Evolutionary conservation across 2,888 invertebrate species (phyloP).

Genomic region (Hirudinaria manillensis): DNA sequence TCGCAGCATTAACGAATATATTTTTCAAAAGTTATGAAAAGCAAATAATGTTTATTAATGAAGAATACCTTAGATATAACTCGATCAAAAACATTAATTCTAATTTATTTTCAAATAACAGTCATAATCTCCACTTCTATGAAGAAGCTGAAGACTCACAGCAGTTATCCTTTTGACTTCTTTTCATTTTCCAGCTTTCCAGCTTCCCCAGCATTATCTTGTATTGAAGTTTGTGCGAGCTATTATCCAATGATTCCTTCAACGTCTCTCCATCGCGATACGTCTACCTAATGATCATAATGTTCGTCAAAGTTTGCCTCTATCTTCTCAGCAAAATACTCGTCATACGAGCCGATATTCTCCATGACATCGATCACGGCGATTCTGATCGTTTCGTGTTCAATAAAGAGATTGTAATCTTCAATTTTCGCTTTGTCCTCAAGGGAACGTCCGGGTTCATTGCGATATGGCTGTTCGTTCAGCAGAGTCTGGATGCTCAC

Average conservation of each 20-base stretch:
- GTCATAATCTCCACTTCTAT: too few relatives aligned
- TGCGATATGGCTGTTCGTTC: constrained; percentile 63
- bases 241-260: constrained; percentile 49
- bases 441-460: constrained; percentile 63
- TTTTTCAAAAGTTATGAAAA: too few relatives aligned
- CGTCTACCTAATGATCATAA: constrained; percentile 57
- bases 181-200: background rate
- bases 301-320: constrained; percentile 59
- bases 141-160: too few relatives aligned
- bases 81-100: too few relatives aligned
- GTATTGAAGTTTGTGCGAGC: background rate
- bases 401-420: constrained; percentile 59
- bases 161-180: too few relatives aligned
- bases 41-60: too few relatives aligned
- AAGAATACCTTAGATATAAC: too few relatives aligned
- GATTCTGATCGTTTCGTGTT: constrained; percentile 60
- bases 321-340: constrained; percentile 56
- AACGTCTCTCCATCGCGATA: constrained; percentile 55
- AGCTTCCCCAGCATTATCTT: background rate
- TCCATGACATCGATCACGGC: constrained; percentile 61
- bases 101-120: too few relatives aligned
- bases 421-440: constrained; percentile 46
- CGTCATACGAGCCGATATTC: constrained; percentile 29
- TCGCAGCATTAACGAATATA: too few relatives aligned
- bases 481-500: constrained; percentile 62